Evolutionary conservation across 1,140 invertebrate species (phyloP), one percentile per base, ranked within the genome.

Genomic region (Platyura marginata): DNA sequence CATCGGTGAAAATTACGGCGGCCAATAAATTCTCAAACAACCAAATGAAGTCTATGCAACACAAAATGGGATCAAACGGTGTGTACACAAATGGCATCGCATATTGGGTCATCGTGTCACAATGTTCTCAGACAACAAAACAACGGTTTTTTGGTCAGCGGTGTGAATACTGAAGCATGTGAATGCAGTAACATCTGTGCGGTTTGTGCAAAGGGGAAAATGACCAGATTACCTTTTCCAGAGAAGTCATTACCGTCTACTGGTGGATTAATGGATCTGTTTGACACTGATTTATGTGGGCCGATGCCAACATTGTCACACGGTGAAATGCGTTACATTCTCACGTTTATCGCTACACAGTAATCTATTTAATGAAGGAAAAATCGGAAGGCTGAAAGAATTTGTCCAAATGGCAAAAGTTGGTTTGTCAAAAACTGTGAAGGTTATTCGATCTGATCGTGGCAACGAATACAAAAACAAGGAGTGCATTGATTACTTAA

Each of bases 231-330:
- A 19, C 46, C 53, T 0, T 63, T 60, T 46, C n/a, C n/a, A n/a
- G 18, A 38, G 42, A 46, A 20, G n/a, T 50, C 52, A 41, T 47
- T 55, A 21, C 41, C 42, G 1, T 48, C 18, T 34, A 47, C 47
- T 16, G 47, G 45, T 0, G 45, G 43, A 43, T 35, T 48, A 21
- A 54, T 58, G 42, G 59, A 66, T 41, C 25, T 63, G 9, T 56
- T 68, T 25, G 59, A 66, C 46, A 50, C 47, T 8, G 64, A 69
- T 53, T 47, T 64, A 1, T 62, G 62, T 44, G 64, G 64, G 1
- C 61, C 63, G 13, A 65, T n/a, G n/a, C n/a, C n/a, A 69, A 51
- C 46, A 59, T 22, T 45, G 41, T 13, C 38, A 41, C 13, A 64
- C 60, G 1, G 15, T 61, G 13, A 49, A 1, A 15, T 49, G 0